Percentiles rank a stretch among this genome's conserved stretches.
These are phyloP conservation scores for Parnassius glacialis DNA, from an alignment of 2,888 invertebrate genomes.

Conservation along the genomic window DNA sequence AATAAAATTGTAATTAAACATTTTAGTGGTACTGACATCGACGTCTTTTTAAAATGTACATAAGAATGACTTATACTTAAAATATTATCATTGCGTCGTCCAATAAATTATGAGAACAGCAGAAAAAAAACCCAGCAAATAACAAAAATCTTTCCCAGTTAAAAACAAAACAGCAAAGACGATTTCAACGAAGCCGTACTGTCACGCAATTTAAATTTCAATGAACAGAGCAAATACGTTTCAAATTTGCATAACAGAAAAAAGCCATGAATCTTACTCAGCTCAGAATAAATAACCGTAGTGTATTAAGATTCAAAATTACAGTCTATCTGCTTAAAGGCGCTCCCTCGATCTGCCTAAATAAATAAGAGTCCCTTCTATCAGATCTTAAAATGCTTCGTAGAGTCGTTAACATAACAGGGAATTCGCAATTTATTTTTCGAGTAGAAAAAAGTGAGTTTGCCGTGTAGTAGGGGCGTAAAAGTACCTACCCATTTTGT, in stretches of 20 bases:
- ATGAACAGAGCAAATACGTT: conserved; percentile 39
- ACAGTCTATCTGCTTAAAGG: conserved; percentile 64
- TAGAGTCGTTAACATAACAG: conserved; percentile 68
- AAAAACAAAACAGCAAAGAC: conserved; percentile 1
- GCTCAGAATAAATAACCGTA: conserved; percentile 72
- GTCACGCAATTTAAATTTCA: conserved; percentile 46
- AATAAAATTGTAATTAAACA: too few relatives aligned
- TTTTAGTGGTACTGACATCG: too few relatives aligned
- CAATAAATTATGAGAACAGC: too few relatives aligned
- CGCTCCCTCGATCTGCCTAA: conserved; percentile 47
- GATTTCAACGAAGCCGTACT: conserved; percentile 34
- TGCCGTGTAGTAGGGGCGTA: too few relatives aligned
- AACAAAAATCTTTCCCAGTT: too few relatives aligned
- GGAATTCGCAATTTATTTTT: conserved; percentile 63
- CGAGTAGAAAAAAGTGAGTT: conserved; percentile 17
- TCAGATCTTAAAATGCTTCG: conserved; percentile 49
- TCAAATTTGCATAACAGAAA: conserved; percentile 51
- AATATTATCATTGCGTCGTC: too few relatives aligned
- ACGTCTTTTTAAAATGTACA: too few relatives aligned
- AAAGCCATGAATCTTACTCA: conserved; percentile 58
- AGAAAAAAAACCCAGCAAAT: too few relatives aligned
- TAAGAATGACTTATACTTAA: too few relatives aligned
- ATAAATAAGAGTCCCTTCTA: conserved; percentile 61
- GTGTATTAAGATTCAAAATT: conserved; percentile 72
- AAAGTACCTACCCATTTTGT: background rate